Conservation (phyloP, 2,113 vertebrate species). For the Anoura caudifer region DNA sequence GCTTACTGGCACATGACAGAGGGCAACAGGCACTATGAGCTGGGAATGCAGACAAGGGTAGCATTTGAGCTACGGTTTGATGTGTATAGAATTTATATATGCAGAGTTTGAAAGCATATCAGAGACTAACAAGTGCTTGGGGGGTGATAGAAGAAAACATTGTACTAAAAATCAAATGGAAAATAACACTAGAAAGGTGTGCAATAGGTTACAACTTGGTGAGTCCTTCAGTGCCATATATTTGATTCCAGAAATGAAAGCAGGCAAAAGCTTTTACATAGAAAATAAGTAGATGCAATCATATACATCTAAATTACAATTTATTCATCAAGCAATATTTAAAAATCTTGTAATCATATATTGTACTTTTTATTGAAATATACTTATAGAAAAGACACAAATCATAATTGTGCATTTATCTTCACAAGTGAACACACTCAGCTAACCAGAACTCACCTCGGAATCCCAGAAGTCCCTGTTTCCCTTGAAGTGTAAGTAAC, state of each 20-base stretch:
- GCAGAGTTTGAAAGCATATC: not conserved
- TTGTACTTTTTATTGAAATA: not conserved
- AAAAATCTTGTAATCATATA: not conserved
- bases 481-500: not conserved
- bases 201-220: not conserved
- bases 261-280: not conserved
- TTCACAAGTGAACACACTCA: not conserved
- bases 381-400: not conserved
- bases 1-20: not conserved
- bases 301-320: not conserved
- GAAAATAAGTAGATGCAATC: not conserved
- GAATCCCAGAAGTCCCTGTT: not conserved
- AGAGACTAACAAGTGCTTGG: not conserved
- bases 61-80: not conserved
- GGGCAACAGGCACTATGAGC: not conserved
- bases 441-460: not conserved
- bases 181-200: not conserved
- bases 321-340: not conserved
- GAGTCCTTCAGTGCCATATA: not conserved
- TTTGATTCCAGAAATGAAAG: not conserved
- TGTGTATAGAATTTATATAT: not conserved
- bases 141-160: not conserved
- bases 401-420: not conserved
- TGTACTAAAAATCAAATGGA: not conserved
- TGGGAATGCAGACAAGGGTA: not conserved